Percentiles rank a stretch among this genome's conserved stretches.
These are phyloP conservation scores for Catocala nupta DNA, from an alignment of 2,888 invertebrate genomes.

Conservation along the genomic window DNA sequence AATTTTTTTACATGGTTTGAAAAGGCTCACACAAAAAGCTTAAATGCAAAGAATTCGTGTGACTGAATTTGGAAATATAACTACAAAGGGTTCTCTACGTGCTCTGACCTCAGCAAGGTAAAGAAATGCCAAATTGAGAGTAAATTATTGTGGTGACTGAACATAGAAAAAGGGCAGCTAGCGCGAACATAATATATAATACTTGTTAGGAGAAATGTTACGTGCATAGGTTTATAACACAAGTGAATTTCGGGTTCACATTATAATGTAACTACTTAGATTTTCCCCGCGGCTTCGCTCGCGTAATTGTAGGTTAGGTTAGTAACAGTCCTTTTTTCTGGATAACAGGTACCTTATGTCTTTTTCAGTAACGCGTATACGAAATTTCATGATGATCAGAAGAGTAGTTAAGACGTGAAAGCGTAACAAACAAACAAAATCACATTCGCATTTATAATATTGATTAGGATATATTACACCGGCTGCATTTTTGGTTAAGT, in stretches of 20 bases:
- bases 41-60: constrained; percentile 38
- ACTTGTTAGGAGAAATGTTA: neutral
- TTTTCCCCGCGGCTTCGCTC: too few species aligned
- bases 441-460: too few species aligned
- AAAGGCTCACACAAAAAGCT: constrained; percentile 33
- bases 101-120: constrained; percentile 11
- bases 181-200: neutral
- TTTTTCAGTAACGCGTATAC: too few species aligned
- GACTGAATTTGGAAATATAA: constrained; percentile 33
- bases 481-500: too few species aligned
- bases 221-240: neutral
- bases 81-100: constrained; percentile 15
- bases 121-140: constrained; percentile 16
- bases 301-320: too few species aligned
- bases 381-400: too few species aligned
- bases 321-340: too few species aligned
- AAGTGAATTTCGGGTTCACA: neutral
- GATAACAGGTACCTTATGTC: too few species aligned
- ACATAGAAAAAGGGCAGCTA: constrained; percentile 4
- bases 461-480: too few species aligned
- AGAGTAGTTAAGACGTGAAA: too few species aligned
- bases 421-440: too few species aligned
- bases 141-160: constrained; percentile 19
- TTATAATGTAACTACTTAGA: too few species aligned
- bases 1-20: neutral